These are phyloP conservation scores for Octomys mimax DNA, from an alignment of 2,797 vertebrate genomes.

Conservation along the genomic window DNA sequence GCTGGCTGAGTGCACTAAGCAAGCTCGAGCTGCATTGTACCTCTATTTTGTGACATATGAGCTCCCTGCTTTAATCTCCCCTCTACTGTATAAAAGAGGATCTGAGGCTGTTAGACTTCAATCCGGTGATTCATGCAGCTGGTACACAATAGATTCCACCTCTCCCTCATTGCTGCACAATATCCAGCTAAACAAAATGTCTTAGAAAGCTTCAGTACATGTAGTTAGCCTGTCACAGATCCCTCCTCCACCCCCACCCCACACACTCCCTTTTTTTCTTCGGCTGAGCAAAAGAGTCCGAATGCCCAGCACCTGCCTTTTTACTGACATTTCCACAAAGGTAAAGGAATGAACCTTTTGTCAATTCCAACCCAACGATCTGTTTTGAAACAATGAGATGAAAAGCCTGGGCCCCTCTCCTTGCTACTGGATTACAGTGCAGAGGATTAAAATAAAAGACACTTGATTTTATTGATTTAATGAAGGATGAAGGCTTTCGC, in stretches of 20 bases:
- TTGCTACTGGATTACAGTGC: constrained; percentile 82
- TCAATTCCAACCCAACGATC: constrained; percentile 85
- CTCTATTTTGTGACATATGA: constrained; percentile 89
- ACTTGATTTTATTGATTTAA: constrained; percentile 90
- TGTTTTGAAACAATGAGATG: constrained; percentile 88
- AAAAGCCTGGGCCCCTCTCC: constrained; percentile 84
- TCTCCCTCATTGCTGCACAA: constrained; percentile 88
- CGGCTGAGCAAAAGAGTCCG: constrained; percentile 84
- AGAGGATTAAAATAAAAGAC: constrained; percentile 89
- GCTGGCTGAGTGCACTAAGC: constrained; percentile 86
- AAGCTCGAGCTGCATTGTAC: constrained; percentile 88
- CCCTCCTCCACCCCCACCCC: constrained; percentile 58
- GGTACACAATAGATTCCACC: constrained; percentile 88
- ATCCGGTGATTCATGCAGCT: constrained; percentile 89
- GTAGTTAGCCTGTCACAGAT: constrained; percentile 85
- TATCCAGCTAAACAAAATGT: constrained; percentile 90
- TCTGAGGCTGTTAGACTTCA: constrained; percentile 90
- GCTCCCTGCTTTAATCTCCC: constrained; percentile 89
- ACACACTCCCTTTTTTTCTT: constrained; percentile 52
- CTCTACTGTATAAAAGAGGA: constrained; percentile 90
- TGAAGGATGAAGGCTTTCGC: constrained; percentile 82
- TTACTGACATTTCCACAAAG: constrained; percentile 90
- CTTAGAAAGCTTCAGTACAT: constrained; percentile 88
- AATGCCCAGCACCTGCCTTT: constrained; percentile 88
- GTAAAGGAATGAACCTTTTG: constrained; percentile 89